phyloP scores from a whole-genome alignment of 2,888 invertebrate genomes.

The Drosophila pullipes region DNA sequence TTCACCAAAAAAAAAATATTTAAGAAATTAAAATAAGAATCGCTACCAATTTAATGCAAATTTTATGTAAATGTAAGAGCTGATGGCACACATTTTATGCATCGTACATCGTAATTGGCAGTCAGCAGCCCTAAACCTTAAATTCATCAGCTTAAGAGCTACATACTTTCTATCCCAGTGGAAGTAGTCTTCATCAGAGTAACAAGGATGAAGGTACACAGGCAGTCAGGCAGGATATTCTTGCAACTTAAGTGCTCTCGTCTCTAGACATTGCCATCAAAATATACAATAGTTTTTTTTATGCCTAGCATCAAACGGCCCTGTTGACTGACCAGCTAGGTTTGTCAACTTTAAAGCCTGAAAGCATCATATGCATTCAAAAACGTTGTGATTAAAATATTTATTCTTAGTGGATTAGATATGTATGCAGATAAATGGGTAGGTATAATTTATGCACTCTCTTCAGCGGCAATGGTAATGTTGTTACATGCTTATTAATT shows the following conservation, averaged over 20 bases:
- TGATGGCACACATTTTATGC: conserved; percentile 7
- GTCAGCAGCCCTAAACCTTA: conserved; percentile 24
- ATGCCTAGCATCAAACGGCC: neutral
- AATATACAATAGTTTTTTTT: conserved; percentile 19
- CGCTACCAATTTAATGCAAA: conserved; percentile 28
- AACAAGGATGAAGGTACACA: neutral
- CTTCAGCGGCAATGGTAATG: neutral
- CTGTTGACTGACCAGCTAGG: neutral
- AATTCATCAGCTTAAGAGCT: conserved; percentile 39
- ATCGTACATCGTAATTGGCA: conserved; percentile 18
- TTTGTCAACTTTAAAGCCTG: conserved; percentile 11
- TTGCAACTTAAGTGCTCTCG: conserved; percentile 61
- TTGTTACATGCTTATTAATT: neutral
- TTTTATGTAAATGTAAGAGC: conserved; percentile 39
- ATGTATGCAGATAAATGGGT: neutral
- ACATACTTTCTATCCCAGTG: neutral
- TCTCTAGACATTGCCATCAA: conserved; percentile 36
- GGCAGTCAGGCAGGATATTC: conserved; percentile 2
- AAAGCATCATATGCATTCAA: neutral
- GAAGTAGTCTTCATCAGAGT: conserved; percentile 37
- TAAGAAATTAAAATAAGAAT: conserved; percentile 4
- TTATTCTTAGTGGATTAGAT: neutral
- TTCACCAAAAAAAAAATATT: neutral
- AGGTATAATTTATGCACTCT: neutral
- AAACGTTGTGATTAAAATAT: neutral